Percentiles rank a stretch among this genome's conserved stretches.
These are phyloP conservation scores for Chromis chromis DNA, from an alignment of 2,797 vertebrate species.

Conservation along the genomic window DNA sequence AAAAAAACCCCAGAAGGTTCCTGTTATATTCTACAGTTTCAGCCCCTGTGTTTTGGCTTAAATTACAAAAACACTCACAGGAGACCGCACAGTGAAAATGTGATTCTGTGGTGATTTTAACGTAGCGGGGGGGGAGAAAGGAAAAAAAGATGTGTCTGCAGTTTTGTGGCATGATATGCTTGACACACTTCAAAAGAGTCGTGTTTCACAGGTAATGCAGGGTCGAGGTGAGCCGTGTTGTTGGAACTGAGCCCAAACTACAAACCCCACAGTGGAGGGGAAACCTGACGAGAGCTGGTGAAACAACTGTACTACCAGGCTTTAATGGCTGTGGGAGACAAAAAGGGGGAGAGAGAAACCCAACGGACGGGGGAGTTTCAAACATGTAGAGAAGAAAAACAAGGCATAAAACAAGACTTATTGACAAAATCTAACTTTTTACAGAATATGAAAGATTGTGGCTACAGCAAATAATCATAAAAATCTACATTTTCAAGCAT, in stretches of 20 bases:
- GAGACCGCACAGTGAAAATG: conserved; percentile 33
- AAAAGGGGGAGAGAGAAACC: too few relatives aligned
- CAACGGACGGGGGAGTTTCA: too few relatives aligned
- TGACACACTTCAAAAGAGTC: conserved; percentile 48
- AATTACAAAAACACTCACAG: conserved; percentile 53
- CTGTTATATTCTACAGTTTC: conserved; percentile 61
- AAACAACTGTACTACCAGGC: conserved; percentile 1
- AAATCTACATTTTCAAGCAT: too few relatives aligned
- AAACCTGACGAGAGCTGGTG: conserved; percentile 3
- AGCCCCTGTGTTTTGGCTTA: conserved; percentile 49
- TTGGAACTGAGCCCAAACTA: conserved; percentile 34
- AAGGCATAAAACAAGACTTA: too few relatives aligned
- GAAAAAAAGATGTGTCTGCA: not conserved
- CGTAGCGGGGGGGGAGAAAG: not conserved
- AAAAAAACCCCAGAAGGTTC: conserved; percentile 30
- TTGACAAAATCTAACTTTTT: too few relatives aligned
- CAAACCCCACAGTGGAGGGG: conserved; percentile 8
- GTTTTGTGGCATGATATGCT: conserved; percentile 31
- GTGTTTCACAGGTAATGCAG: conserved; percentile 56
- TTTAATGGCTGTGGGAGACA: not conserved
- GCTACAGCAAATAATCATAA: too few relatives aligned
- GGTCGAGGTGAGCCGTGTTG: conserved; percentile 15
- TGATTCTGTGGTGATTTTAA: conserved; percentile 36
- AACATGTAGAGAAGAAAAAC: too few relatives aligned
- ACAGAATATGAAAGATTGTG: too few relatives aligned